Conservation (phyloP, 2,888 invertebrate species). For the Mythimna ferrago region DNA sequence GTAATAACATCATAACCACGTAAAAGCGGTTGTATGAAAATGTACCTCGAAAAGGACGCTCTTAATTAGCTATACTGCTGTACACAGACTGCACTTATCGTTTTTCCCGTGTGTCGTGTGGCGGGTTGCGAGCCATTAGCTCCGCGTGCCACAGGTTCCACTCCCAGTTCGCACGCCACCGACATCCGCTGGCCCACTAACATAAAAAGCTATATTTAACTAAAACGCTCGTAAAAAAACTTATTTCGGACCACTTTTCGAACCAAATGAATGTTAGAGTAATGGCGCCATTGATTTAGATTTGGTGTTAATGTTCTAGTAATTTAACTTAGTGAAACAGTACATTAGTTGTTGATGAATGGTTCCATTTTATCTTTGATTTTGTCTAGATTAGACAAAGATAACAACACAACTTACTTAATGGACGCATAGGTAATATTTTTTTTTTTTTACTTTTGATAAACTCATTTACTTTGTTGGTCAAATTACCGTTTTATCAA, state of each 20-base stretch:
- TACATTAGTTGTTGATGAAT: not conserved
- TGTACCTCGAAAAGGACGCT: too few species aligned
- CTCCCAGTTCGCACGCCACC: constrained; percentile 58
- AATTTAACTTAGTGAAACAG: not conserved
- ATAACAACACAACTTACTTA: not conserved
- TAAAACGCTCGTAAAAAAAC: constrained; percentile 38
- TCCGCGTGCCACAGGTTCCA: constrained; percentile 46
- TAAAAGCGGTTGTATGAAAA: too few species aligned
- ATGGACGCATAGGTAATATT: not conserved
- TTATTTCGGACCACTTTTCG: constrained; percentile 31
- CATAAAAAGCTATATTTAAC: constrained; percentile 48
- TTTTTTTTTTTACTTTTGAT: too few species aligned
- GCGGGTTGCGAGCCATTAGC: constrained; percentile 11
- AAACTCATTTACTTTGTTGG: too few species aligned
- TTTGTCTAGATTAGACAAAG: not conserved
- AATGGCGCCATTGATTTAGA: constrained; percentile 43
- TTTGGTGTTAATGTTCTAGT: constrained; percentile 13
- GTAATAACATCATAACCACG: too few species aligned
- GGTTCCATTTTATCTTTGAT: not conserved
- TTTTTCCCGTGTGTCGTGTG: not conserved
- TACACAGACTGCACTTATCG: not conserved
- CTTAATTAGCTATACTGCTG: not conserved
- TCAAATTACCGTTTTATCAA: not conserved
- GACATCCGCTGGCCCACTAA: constrained; percentile 58
- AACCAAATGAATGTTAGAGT: constrained; percentile 8